Evolutionary conservation across 2,797 vertebrate species (phyloP).

Genomic region (Channa striata): DNA sequence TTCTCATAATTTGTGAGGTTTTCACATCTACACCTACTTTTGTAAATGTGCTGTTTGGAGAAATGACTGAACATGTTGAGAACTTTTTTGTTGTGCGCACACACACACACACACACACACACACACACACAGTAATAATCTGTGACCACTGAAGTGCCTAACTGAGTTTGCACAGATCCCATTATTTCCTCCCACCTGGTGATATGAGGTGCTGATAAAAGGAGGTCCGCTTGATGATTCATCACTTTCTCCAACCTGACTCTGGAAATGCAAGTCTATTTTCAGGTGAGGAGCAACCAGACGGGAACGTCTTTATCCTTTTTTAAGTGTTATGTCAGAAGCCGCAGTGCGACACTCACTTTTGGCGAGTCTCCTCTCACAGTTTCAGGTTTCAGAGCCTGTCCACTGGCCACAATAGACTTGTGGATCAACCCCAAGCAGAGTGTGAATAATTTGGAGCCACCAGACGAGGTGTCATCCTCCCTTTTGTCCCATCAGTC

Average conservation of each 20-base stretch:
- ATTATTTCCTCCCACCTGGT: conserved; percentile 53
- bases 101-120: no score
- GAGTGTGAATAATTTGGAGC: conserved; percentile 51
- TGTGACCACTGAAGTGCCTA: background rate
- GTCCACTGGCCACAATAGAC: conserved; percentile 43
- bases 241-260: conserved; percentile 27
- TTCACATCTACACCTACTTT: no score
- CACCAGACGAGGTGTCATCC: conserved; percentile 35
- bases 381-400: conserved; percentile 82
- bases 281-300: conserved; percentile 34
- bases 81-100: background rate
- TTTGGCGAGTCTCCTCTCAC: conserved; percentile 84
- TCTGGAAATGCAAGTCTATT: conserved; percentile 9
- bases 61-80: no score
- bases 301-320: conserved; percentile 44
- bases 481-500: conserved; percentile 49
- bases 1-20: no score
- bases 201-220: conserved; percentile 54
- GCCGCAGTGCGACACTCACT: conserved; percentile 63
- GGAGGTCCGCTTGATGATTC: conserved; percentile 46
- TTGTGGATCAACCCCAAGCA: conserved; percentile 49
- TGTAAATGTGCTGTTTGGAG: background rate
- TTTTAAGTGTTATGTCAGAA: conserved; percentile 40
- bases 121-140: background rate
- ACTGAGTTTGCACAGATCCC: conserved; percentile 31